Base-by-base conservation (phyloP, 2,113 vertebrate genomes). In the Nyctereutes procyonoides region DNA sequence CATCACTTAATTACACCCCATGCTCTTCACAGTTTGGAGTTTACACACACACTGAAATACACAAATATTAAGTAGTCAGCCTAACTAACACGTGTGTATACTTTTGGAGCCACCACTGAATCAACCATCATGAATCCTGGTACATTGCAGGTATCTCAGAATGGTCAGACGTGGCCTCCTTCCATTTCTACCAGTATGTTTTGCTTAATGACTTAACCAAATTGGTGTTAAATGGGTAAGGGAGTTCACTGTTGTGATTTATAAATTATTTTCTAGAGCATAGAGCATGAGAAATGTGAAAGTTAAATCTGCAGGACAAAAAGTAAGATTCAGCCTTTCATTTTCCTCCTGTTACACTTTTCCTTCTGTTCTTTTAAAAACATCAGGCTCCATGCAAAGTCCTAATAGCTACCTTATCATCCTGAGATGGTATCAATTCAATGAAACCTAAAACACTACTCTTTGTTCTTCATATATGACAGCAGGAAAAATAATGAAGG, bases 91-190 rank as follows among this genome's bases (percentile, higher is more conserved):
- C 58, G 43, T 38, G 20, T 51, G 20, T 11, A 62, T 30, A 53
- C 13, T 30, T n/a, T 55, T 43, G 28, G 38, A 97, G 30, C 0
- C 3, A 92, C n/a, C 17, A 65, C 43, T 58, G 11, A 20, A 48
- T 67, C 24, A 55, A 43, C 43, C 9, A 6, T 53, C 60, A 35
- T 74, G 30, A 76, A 48, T 71, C 30, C 35, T 1, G 73, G 35
- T 48, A 28, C 20, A 90, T 24, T 43, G 12, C 38, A 80, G 14
- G 5, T 1, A n/a, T 74, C 74, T 74, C 13, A 73, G 35, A 88
- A 63, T 6, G 8, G 2, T 60, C 24, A 83, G 3, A 17, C 55
- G 1, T n/a, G 5, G 0, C 13, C 67, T 63, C 8, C 17, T 56
- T 24, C 43, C 19, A 56, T 35, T 89, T 16, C 38, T 28, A 19